Evolutionary conservation across 2,888 invertebrate species (phyloP).

Genomic region (Schizotus pectinicornis): DNA sequence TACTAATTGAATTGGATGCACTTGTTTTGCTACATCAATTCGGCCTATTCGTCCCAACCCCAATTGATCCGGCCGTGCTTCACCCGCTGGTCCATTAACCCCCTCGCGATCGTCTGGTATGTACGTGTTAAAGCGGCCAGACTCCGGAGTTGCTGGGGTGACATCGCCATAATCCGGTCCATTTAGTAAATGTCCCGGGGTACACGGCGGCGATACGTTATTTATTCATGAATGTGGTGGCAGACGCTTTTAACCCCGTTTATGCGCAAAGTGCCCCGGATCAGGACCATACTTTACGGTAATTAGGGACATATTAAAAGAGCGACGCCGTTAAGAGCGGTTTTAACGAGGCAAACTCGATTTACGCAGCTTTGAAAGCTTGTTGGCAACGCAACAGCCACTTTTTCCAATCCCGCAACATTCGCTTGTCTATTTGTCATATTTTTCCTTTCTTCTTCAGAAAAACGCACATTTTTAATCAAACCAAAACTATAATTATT

Average conservation of each 20-base stretch:
- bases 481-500: too few species aligned
- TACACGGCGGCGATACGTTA: conserved; percentile 45
- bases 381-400: conserved; percentile 3
- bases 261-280: conserved; percentile 35
- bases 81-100: conserved; percentile 29
- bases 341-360: neutral
- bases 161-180: conserved; percentile 56
- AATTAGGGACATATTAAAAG: conserved; percentile 45
- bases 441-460: too few species aligned
- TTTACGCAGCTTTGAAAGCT: conserved; percentile 27
- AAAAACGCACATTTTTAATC: too few species aligned
- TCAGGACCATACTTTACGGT: conserved; percentile 45
- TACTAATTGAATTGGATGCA: conserved; percentile 50
- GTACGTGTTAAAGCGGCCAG: conserved; percentile 25
- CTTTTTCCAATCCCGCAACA: neutral
- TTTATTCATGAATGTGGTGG: conserved; percentile 58
- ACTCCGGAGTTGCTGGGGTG: conserved; percentile 39
- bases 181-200: conserved; percentile 54
- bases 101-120: conserved; percentile 23
- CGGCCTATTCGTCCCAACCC: conserved; percentile 14
- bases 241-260: conserved; percentile 50
- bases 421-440: too few species aligned
- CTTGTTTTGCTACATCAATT: conserved; percentile 39
- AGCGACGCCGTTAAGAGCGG: conserved; percentile 24
- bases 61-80: neutral